phyloP scores from a whole-genome alignment of 1,140 invertebrate genomes.

The Lasaia peninsularis region DNA sequence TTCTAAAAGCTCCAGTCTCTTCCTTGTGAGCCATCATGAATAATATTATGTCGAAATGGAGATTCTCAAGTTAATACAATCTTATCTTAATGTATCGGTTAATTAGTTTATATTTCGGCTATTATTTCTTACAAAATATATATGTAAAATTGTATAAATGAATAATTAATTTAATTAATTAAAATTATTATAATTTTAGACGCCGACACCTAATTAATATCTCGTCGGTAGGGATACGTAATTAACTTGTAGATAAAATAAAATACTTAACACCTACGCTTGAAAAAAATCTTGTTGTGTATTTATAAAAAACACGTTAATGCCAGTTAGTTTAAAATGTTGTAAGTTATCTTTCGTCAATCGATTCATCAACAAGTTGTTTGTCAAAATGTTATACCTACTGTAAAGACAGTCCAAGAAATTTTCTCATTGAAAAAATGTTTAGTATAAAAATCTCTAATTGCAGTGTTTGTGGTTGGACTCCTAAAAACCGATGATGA shows the following conservation, averaged over 20 bases:
- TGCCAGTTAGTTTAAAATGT: neutral
- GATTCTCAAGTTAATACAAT: neutral
- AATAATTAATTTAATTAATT: neutral
- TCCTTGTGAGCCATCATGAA: neutral
- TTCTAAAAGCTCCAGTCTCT: neutral
- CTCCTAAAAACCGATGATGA: no score
- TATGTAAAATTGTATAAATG: neutral
- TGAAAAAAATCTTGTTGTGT: neutral
- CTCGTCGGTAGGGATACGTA: neutral
- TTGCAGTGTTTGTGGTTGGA: no score
- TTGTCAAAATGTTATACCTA: neutral
- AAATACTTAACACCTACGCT: neutral
- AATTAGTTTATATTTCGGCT: neutral
- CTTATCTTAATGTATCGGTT: neutral
- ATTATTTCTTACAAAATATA: slow-evolving; percentile 1
- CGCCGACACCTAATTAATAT: neutral
- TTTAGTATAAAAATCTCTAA: no score
- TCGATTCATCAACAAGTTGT: neutral
- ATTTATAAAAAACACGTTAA: neutral
- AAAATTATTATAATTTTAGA: slow-evolving; percentile 1
- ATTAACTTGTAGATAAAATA: neutral
- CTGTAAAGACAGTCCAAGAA: no score
- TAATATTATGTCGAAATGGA: neutral
- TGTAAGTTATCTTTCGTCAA: neutral
- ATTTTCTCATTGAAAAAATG: no score